A percentile compares a stretch with the other conserved stretches of the same genome.
Conservation (phyloP, 2,888 invertebrate genomes). For the Tenthredo scrophulariae region DNA sequence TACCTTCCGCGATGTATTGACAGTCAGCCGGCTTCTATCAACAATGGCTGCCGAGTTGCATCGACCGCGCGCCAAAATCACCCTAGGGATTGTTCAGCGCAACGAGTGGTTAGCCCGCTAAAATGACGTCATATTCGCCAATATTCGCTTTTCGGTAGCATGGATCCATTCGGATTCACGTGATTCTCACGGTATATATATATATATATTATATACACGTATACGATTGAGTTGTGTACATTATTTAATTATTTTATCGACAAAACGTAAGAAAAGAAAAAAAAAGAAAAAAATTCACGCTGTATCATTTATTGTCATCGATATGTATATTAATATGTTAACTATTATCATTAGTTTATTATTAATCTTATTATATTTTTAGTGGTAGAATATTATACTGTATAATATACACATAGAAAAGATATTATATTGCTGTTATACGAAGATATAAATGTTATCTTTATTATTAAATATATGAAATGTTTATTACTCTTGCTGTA, state of each 20-base stretch:
- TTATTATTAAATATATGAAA: neutral
- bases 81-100: too few relatives aligned
- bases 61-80: too few relatives aligned
- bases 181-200: too few relatives aligned
- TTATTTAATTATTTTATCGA: slow-evolving; percentile 4
- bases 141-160: too few relatives aligned
- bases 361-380: neutral
- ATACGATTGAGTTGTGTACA: neutral
- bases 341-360: neutral
- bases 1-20: too few relatives aligned
- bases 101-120: too few relatives aligned
- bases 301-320: neutral
- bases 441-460: neutral
- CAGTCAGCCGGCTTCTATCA: too few relatives aligned
- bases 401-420: neutral
- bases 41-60: too few relatives aligned
- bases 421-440: slow-evolving; percentile 15
- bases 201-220: slow-evolving; percentile 3
- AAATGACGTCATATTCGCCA: too few relatives aligned
- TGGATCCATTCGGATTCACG: too few relatives aligned
- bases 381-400: neutral
- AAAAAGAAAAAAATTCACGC: neutral
- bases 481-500: neutral
- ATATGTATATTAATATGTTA: neutral
- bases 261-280: neutral